phyloP scores from a whole-genome alignment of 2,888 invertebrate genomes.

The Diloba caeruleocephala region DNA sequence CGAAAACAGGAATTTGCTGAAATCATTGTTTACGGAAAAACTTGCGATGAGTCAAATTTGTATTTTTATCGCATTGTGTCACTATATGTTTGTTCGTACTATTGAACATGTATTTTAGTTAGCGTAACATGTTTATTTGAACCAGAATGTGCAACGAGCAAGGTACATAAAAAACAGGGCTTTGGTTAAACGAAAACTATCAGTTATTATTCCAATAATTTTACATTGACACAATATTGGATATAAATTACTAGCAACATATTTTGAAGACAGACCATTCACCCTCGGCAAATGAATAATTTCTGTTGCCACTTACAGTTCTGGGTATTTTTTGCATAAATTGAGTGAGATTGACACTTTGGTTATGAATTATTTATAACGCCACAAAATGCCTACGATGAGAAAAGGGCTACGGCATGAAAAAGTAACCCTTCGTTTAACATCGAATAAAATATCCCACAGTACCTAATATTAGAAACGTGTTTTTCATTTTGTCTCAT shows the following conservation, averaged over 20 bases:
- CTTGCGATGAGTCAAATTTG: constrained; percentile 26
- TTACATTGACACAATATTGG: no score
- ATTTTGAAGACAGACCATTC: no score
- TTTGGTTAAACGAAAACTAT: no score
- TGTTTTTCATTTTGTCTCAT: background rate
- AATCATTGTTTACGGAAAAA: constrained; percentile 59
- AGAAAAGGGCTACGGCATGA: background rate
- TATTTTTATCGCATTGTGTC: constrained; percentile 35
- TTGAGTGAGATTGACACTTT: background rate
- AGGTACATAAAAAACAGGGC: no score
- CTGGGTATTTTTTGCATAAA: background rate
- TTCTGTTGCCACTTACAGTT: background rate
- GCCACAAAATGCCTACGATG: background rate
- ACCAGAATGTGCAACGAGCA: no score
- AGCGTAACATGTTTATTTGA: no score
- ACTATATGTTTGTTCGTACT: constrained; percentile 26
- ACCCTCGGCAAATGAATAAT: background rate
- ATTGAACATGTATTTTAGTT: constrained; percentile 14
- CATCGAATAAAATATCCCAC: background rate
- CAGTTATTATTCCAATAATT: no score
- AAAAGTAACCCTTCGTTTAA: background rate
- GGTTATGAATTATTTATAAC: constrained; percentile 17
- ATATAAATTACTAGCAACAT: no score
- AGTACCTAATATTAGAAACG: background rate
- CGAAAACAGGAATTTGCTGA: constrained; percentile 47